Evolutionary conservation across 2,888 invertebrate genomes (phyloP), one percentile per base, ranked within the genome.

Genomic region (Cepaea hortensis): DNA sequence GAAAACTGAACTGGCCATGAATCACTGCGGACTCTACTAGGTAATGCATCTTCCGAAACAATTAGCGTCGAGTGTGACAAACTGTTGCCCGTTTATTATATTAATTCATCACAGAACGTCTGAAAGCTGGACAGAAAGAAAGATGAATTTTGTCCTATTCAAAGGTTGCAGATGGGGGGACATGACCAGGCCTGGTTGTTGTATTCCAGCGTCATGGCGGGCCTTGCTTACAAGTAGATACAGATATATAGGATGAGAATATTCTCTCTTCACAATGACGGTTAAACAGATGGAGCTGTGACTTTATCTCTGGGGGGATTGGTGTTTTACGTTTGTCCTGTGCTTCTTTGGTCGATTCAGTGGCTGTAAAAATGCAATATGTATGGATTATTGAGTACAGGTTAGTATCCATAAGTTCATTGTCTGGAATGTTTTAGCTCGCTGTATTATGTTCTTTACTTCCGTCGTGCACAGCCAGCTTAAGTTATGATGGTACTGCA

Each of bases 1-100:
- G 46, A 79, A 62, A 35, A 79, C 61, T n/a, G 18, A 23, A 55
- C 73, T 35, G 20, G 73, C 73, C 62, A 79, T 61, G 83, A 83
- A 86, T 86, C 81, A 70, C 70, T 50, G 70, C 18, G 18, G 35
- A 73, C 82, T 35, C 15, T 81, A 72, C 83, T 77, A 61, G 81
- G 87, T 81, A 77, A 85, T 87, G 87, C 81, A 85, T 87, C 87
- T 87, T 85, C 85, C 83, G 73, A 68, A 70, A 87, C 85, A 85
- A 87, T 85, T 77, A 79, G 62, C 85, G 87, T 82, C 81, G 87
- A 82, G 82, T 84, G 79, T 85, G 85, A 87, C 81, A 81, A 79
- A 85, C 82, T 76, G 72, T 62, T n/a, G 81, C 73, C 76, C 87
- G 73, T 83, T 87, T 87, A 87, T 87, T 87, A 85, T 83, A 85